phyloP scores from a whole-genome alignment of 2,113 vertebrate genomes.

The Eleginops maclovinus region DNA sequence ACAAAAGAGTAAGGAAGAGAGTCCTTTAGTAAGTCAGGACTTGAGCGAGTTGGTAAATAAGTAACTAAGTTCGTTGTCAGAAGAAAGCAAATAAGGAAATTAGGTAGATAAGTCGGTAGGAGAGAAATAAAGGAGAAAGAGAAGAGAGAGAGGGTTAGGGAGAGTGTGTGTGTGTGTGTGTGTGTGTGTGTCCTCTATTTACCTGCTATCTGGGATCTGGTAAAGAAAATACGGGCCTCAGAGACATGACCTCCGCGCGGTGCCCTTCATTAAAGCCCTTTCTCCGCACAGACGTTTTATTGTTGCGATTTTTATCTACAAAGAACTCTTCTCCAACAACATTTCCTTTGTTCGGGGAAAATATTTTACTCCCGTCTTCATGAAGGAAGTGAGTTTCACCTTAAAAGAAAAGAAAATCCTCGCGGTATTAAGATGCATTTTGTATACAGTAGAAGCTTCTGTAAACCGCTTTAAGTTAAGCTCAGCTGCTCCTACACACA shows the following conservation, averaged over 20 bases:
- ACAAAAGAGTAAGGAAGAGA: not conserved
- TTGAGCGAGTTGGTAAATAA: no score
- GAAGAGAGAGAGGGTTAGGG: no score
- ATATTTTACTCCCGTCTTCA: not conserved
- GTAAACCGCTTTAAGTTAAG: conserved; percentile 53
- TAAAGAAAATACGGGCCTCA: conserved; percentile 54
- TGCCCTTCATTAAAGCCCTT: conserved; percentile 9
- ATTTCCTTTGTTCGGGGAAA: not conserved
- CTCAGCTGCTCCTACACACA: conserved; percentile 41
- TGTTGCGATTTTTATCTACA: conserved; percentile 43
- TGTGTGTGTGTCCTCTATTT: conserved; percentile 65
- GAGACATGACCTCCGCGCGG: conserved; percentile 24
- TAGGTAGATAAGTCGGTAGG: no score
- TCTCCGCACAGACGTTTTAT: conserved; percentile 16
- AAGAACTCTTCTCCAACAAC: conserved; percentile 5
- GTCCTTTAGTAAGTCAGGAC: no score
- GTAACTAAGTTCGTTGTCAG: no score
- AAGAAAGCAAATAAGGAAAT: no score
- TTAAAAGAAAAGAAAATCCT: not conserved
- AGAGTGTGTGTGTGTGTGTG: conserved; percentile 12
- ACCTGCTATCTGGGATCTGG: conserved; percentile 58
- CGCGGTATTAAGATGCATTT: not conserved
- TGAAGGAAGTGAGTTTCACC: not conserved
- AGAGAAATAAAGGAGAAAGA: no score
- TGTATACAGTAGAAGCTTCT: conserved; percentile 22